Base-by-base conservation (phyloP, 2,113 vertebrate genomes). In the Accipiter virgatus region DNA sequence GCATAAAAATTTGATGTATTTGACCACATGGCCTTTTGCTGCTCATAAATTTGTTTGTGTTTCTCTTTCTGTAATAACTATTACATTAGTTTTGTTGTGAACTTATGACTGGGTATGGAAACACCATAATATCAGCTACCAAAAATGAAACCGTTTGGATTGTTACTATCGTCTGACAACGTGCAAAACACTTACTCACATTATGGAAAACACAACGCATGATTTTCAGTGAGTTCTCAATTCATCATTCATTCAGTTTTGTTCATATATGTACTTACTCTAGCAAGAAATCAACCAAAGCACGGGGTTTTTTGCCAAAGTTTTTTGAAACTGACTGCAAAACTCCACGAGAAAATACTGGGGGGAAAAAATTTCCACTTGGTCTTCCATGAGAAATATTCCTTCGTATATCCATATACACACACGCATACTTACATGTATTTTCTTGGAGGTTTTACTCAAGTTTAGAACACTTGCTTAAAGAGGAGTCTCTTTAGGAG, bases 391-490 rank as follows among this genome's bases (percentile, higher is more conserved):
- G 36, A 70, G 79, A 62, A 92, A 58, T 8, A 14, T 16, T 38
- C n/a, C 66, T 63, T 87, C 42, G 1, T 8, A 29, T 6, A 42
- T 5, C 53, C 17, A 3, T 11, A 12, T 1, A 47, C 20, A 8
- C 21, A 45, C 15, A 7, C 7, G 5, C 26, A 6, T 4, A 26
- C 27, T 36, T 13, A 16, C 0, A 0, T 11, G 0, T 4, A 29
- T 42, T 88, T 93, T 19, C 36, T n/a, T 4, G 5, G 19, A 55
- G 40, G 31, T 23, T 88, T 65, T 59, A 40, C 8, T 70, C 47
- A 21, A 2, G 23, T 90, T 63, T 73, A 27, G 83, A 40, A 7
- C 34, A 10, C 53, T 36, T 13, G 1, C 29, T 21, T 8, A 6
- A 17, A 16, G 16, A 43, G 73, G 27, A 50, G 52, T 10, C 79